Evolutionary conservation across 2,797 vertebrate species (phyloP), one percentile per base, ranked within the genome.

Genomic region (Gymnoscopelus microlampas): DNA sequence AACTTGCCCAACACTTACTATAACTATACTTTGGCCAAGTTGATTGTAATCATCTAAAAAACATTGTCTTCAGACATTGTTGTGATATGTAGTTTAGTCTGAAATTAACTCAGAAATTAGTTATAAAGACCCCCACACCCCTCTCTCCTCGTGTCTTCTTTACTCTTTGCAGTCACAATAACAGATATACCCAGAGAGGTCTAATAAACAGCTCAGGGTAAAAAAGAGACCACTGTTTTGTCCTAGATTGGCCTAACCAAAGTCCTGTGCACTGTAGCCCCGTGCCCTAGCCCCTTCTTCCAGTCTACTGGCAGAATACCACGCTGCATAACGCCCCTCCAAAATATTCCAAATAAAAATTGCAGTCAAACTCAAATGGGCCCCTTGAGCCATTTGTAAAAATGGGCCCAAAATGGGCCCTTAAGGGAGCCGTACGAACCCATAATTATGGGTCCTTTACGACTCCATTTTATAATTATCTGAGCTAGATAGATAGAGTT

Each of bases 81-180:
- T 19, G 19, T n/a, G 19, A 19, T 1, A 19, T 19, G 1, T 19
- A 19, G 19, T 19, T 0, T 56, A 61, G 58, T 66, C 62, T 73
- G 35, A 74, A 69, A 82, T n/a, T 76, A 23, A 26, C 6, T 54
- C 53, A 54, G 53, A 23, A 77, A 78, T 81, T 63, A 67, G 62
- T 77, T 77, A 82, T 72, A 78, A 85, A 87, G 83, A 57, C 50
- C 51, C 60, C 26, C 60, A 66, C 53, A 44, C 85, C 77, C 57
- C 1, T 0, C 49, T 78, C 58, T 77, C 35, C 63, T 58, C 19
- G 1, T 19, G 19, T 66, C 66, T 66, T 19, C 49, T 60, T 15
- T 2, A 3, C n/a, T 12, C 13, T n/a, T 32, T 57, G 6, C 29
- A 58, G 15, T 1, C 53, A 3, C 44, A 73, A 69, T 59, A 71